Base-by-base conservation (phyloP, 2,113 vertebrate species). In the Oxyura jamaicensis region DNA sequence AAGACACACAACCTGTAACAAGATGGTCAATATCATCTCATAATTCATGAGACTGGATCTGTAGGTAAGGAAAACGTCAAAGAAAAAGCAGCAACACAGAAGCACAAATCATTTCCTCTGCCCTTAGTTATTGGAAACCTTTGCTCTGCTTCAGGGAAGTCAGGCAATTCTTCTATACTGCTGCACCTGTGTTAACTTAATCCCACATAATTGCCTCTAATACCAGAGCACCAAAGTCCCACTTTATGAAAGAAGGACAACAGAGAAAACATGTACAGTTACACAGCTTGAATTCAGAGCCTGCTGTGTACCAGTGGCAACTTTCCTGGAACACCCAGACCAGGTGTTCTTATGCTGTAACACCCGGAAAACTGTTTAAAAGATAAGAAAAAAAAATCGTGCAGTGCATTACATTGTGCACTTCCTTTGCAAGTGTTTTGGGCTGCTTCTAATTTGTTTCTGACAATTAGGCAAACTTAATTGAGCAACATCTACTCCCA, bases 371-470 rank as follows among this genome's bases (percentile, higher is more conserved):
- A 76, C 21, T 58, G 41, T 35, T 77, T n/a, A 55, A 76, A 83
- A 76, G 31, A 65, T 33, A 79, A 66, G 31, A 48, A 89, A 83
- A 89, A 83, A 39, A 23, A 18, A 56, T 65, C 35, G n/a, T 35
- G 25, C 36, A 71, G 13, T 7, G 52, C 15, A 48, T 21, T 48
- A 48, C 46, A 48, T 11, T 48, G 20, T 48, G 46, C 46, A 48
- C 79, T 62, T 60, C 52, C 48, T 81, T 28, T 59, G 25, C 31
- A 80, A 80, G 29, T 28, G 35, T 85, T 91, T 48, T 85, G 50
- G 88, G 77, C 29, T 48, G 35, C 33, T 80, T 63, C 12, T 50
- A 71, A 80, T 71, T 95, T 83, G n/a, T 65, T 55, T 91, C 48
- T 74, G 35, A 74, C 26, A 59, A 62, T 55, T 31, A 83, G 20